Evolutionary conservation across 2,888 invertebrate genomes (phyloP).

Genomic region (Entomobrya multifasciata): DNA sequence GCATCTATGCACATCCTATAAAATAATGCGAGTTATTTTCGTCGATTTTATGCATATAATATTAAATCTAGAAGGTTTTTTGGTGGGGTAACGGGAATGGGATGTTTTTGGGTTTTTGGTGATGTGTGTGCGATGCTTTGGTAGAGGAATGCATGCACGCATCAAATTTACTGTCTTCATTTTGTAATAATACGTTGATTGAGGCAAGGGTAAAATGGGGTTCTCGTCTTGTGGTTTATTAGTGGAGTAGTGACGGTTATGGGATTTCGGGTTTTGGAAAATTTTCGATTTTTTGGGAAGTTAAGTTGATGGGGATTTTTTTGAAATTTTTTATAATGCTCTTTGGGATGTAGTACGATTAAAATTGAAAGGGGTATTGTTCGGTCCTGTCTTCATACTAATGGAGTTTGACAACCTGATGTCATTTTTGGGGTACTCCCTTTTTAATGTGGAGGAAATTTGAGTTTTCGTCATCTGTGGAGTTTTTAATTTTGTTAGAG

Average conservation of each 20-base stretch:
- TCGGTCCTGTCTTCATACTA: too few relatives aligned
- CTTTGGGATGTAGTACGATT: too few relatives aligned
- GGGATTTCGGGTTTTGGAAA: too few relatives aligned
- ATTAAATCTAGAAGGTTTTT: too few relatives aligned
- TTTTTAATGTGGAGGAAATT: constrained; percentile 64
- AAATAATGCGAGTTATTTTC: constrained; percentile 60
- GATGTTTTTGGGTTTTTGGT: too few relatives aligned
- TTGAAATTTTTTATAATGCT: too few relatives aligned
- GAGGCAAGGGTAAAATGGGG: constrained; percentile 39
- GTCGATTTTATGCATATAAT: constrained; percentile 63
- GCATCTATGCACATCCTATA: constrained; percentile 67
- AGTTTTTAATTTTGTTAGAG: constrained; percentile 22
- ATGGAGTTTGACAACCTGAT: constrained; percentile 71
- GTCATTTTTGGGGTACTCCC: constrained; percentile 62
- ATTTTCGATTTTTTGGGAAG: constrained; percentile 61
- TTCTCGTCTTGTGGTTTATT: constrained; percentile 61
- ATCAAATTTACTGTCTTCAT: constrained; percentile 66
- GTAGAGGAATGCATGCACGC: constrained; percentile 45
- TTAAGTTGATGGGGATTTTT: too few relatives aligned
- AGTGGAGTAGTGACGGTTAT: constrained; percentile 63
- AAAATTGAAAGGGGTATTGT: too few relatives aligned
- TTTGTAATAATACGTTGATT: constrained; percentile 66
- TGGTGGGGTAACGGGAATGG: too few relatives aligned
- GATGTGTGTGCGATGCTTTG: too few relatives aligned
- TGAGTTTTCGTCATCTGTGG: constrained; percentile 31